Evolutionary conservation across 2,888 invertebrate genomes (phyloP), one percentile per base, ranked within the genome.

Genomic region (Deilephila elpenor): DNA sequence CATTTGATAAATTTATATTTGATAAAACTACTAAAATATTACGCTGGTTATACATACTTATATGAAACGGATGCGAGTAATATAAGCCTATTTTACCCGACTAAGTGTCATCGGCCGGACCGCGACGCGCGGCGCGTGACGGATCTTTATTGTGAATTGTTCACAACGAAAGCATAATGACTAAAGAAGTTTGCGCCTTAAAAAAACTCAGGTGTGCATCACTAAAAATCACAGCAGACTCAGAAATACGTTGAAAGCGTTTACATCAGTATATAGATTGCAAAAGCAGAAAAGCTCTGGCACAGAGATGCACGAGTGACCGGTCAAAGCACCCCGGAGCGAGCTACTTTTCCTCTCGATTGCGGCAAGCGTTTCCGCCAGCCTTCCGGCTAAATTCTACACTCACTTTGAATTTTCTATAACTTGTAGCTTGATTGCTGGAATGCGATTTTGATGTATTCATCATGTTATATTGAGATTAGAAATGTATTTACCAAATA

Each of bases 271-370:
- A 64, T 56, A 56, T 20, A 64, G 14, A 25, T 64, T 44, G 64
- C 64, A 60, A 32, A 53, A 70, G 20, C 78, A 81, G 74, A 82
- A 84, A 82, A 67, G 71, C 34, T 80, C 81, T 80, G 77, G 76
- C 78, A 79, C 78, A 78, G 77, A 71, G 53, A 64, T 75, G 70
- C 78, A 84, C 88, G 86, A 88, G 81, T 87, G 89, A 85, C 84
- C 85, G 86, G 89, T 90, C 91, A 91, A 92, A 92, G 89, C 86
- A 82, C 82, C 82, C 82, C 83, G 79, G 79, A 79, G 82, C 82
- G 80, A 83, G 86, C 84, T 87, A 90, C 90, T 91, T 92, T 91
- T 91, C 88, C 86, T 87, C 86, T 88, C 89, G 85, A 90, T 88
- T 89, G 90, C 89, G 86, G 86, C 83, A 79, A 84, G 81, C 85